Base-by-base conservation (phyloP, 1,140 invertebrate genomes). In the Rhyzopertha dominica region DNA sequence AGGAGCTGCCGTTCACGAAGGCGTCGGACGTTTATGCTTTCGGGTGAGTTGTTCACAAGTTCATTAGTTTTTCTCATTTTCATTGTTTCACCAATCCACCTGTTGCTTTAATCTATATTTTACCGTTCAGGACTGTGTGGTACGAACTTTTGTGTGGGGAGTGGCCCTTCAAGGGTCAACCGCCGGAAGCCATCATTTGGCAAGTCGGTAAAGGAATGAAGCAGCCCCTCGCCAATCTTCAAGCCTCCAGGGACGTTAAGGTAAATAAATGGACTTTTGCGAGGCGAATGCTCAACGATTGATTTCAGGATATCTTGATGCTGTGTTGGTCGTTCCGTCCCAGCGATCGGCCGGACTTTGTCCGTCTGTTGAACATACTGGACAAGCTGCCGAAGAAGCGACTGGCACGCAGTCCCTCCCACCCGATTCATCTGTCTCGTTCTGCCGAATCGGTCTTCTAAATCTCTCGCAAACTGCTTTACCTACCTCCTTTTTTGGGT, bases 151-250 rank as follows among this genome's bases (percentile, higher is more conserved):
- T 99, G 31, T 95, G 90, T 65, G 90, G 92, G 1, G 90, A 96
- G 58, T 98, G 92, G 81, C 95, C 97, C 7, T 98, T 96, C 65
- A 90, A 90, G 64, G 82, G 81, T 10, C 85, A 94, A 63, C 87
- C 91, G 18, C 84, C 92, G 0, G 95, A 99, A 72, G 83, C 90
- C 1, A 87, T 98, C 31, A 97, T 99, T 56, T 99, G 94, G 92
- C 92, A 96, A 70, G 91, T 98, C 13, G 94, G 95, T 2, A 87
- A 87, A 60, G 95, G 95, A 39, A 88, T 98, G 72, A 98, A 98
- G 65, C 92, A 95, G 67, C 85, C 94, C 26, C 73, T 98, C 42
- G 89, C 88, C 24, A 94, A 95, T 73, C 79, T 98, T 41, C 89
- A 94, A 69, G 88, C 91, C 14, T 93, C 93, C 5, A 80, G 90